A percentile compares a stretch with the other conserved stretches of the same genome.
Evolutionary conservation across 2,888 invertebrate genomes (phyloP).

Genomic region (Panopea generosa): DNA sequence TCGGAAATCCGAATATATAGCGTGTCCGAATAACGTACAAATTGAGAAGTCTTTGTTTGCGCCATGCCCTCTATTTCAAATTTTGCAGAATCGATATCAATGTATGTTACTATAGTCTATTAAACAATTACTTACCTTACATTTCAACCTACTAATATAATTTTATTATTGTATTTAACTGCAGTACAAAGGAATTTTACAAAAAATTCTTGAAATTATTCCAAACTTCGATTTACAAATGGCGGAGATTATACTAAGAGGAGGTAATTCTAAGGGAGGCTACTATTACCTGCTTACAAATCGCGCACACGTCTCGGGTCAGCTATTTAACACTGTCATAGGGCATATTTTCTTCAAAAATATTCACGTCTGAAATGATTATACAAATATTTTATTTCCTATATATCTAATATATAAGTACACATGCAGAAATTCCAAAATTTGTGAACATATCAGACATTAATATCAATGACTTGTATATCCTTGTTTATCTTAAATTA

Average conservation of each 20-base stretch:
- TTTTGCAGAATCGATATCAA: background rate
- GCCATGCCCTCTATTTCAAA: slow-evolving; percentile 12
- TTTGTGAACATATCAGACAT: too few relatives aligned
- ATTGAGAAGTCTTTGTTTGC: slow-evolving; percentile 42
- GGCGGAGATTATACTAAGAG: slow-evolving; percentile 52
- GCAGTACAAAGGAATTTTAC: background rate
- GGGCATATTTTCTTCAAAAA: too few relatives aligned
- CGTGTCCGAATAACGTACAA: slow-evolving; percentile 25
- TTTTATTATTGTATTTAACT: too few relatives aligned
- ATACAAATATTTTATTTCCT: too few relatives aligned
- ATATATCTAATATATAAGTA: too few relatives aligned
- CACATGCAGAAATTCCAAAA: too few relatives aligned
- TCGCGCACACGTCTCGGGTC: too few relatives aligned
- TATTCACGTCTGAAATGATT: too few relatives aligned
- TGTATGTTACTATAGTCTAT: too few relatives aligned
- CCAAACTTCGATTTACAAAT: slow-evolving; percentile 47
- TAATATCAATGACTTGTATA: too few relatives aligned
- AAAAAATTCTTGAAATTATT: background rate
- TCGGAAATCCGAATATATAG: background rate
- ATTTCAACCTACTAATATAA: background rate
- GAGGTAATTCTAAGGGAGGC: slow-evolving; percentile 37
- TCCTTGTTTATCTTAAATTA: too few relatives aligned
- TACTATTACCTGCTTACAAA: background rate
- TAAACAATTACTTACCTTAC: background rate
- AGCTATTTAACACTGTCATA: too few relatives aligned